These are phyloP conservation scores for Myathropa florea DNA, from an alignment of 2,888 invertebrate genomes.

Conservation along the genomic window DNA sequence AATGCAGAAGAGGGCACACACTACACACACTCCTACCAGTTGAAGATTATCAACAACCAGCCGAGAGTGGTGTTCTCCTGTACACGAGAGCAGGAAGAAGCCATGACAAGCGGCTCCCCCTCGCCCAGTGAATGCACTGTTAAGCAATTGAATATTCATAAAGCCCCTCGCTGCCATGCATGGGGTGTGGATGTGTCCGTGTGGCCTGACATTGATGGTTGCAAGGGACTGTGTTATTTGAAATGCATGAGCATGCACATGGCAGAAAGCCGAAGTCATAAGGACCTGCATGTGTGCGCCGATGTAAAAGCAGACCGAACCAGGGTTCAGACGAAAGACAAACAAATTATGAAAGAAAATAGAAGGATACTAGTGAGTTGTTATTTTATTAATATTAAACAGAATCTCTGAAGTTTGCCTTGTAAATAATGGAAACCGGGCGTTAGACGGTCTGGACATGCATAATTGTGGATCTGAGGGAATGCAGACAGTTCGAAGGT, in stretches of 20 bases:
- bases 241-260: slow-evolving; percentile 68
- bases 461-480: not conserved
- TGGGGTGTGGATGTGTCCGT: slow-evolving; percentile 1
- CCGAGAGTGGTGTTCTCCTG: slow-evolving; percentile 24
- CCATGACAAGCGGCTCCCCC: not conserved
- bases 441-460: not conserved
- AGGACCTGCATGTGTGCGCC: slow-evolving; percentile 12
- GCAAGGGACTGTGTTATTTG: slow-evolving; percentile 50
- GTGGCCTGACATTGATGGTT: slow-evolving; percentile 58
- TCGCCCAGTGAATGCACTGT: slow-evolving; percentile 16
- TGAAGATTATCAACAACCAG: slow-evolving; percentile 45
- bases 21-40: not conserved
- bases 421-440: not conserved
- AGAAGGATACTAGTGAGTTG: slow-evolving; percentile 1
- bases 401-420: slow-evolving; percentile 5
- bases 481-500: not conserved
- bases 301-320: not conserved
- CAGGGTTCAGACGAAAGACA: slow-evolving; percentile 27
- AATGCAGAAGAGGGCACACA: slow-evolving; percentile 42
- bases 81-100: slow-evolving; percentile 18
- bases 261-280: slow-evolving; percentile 41
- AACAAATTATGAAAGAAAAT: slow-evolving; percentile 32
- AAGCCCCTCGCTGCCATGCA: slow-evolving; percentile 19
- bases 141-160: slow-evolving; percentile 68
- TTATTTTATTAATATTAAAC: slow-evolving; percentile 25